Evolutionary conservation across 2,797 vertebrate genomes (phyloP).

Genomic region (Coregonus sp.): DNA sequence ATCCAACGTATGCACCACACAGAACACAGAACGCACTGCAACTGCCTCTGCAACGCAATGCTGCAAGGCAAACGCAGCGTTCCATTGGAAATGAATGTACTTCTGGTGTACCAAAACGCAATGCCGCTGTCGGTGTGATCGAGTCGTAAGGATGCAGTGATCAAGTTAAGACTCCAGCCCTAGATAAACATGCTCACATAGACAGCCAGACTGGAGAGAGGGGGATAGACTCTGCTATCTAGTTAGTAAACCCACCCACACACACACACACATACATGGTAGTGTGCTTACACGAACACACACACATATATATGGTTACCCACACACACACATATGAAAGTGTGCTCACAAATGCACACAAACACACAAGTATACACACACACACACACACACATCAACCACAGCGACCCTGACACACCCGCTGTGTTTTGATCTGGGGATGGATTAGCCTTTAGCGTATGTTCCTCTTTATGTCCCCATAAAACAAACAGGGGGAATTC

Average conservation of each 20-base stretch:
- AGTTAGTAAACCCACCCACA: neutral
- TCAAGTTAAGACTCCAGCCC: neutral
- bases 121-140: too few relatives aligned
- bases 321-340: neutral
- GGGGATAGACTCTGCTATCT: neutral
- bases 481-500: constrained; percentile 13
- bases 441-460: constrained; percentile 11
- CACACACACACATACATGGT: neutral
- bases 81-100: too few relatives aligned
- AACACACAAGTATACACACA: neutral
- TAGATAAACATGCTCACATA: neutral
- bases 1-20: too few relatives aligned
- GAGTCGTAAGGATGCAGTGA: neutral
- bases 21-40: too few relatives aligned
- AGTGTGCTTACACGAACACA: neutral
- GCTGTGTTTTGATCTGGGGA: constrained; percentile 5
- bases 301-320: neutral
- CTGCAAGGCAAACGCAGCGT: too few relatives aligned
- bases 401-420: neutral
- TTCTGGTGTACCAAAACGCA: too few relatives aligned
- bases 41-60: too few relatives aligned
- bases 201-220: neutral
- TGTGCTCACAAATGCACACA: neutral
- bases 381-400: neutral
- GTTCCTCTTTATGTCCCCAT: neutral